Conservation (phyloP, 2,888 invertebrate species). For the Crossocerus cetratus region DNA sequence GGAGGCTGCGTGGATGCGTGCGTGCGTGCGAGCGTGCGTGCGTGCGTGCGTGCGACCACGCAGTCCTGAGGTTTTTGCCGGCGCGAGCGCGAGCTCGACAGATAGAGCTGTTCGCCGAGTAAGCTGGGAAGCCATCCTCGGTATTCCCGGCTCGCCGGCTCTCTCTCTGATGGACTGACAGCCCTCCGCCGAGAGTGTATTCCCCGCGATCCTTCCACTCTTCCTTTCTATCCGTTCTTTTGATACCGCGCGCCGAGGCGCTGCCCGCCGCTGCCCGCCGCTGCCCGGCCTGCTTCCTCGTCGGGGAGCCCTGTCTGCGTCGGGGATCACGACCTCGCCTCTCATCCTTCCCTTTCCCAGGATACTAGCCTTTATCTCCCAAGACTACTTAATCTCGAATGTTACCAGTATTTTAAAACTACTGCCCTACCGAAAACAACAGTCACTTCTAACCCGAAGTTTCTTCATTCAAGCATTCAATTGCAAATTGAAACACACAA, state of each 20-base stretch:
- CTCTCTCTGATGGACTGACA: slow-evolving; percentile 65
- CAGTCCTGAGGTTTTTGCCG: slow-evolving; percentile 65
- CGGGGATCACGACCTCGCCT: too few species aligned
- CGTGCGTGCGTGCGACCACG: slow-evolving; percentile 66
- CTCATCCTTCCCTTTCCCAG: too few species aligned
- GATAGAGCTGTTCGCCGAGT: slow-evolving; percentile 71
- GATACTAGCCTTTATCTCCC: too few species aligned
- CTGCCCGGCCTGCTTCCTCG: too few species aligned
- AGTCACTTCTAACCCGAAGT: too few species aligned
- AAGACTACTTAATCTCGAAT: too few species aligned
- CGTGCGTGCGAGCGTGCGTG: slow-evolving; percentile 8
- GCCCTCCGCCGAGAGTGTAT: slow-evolving; percentile 59
- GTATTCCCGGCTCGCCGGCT: slow-evolving; percentile 69
- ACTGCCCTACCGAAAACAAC: too few species aligned
- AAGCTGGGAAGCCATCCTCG: slow-evolving; percentile 69
- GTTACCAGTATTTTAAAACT: too few species aligned
- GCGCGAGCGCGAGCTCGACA: slow-evolving; percentile 57
- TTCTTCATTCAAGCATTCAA: too few species aligned
- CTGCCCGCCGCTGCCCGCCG: too few species aligned
- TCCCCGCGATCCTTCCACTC: slow-evolving; percentile 51
- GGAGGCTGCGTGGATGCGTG: slow-evolving; percentile 30
- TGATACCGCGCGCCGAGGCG: neutral
- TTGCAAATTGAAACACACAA: too few species aligned
- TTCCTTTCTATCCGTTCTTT: slow-evolving; percentile 36
- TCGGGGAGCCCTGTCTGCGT: too few species aligned